These are phyloP conservation scores for Tetramorium parvispinum DNA, from an alignment of 1,140 invertebrate species.

Conservation along the genomic window DNA sequence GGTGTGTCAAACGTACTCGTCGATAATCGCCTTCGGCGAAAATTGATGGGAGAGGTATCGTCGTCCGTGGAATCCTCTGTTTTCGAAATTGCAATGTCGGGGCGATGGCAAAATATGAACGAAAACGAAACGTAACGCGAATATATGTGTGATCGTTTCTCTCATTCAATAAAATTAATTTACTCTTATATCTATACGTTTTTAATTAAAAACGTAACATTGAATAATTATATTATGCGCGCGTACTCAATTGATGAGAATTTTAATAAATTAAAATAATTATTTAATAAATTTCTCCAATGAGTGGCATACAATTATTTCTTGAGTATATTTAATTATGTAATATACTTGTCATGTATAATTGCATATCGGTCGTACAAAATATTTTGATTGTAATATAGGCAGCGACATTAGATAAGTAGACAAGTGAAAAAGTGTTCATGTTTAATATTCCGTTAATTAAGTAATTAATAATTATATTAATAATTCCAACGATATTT, in stretches of 20 bases:
- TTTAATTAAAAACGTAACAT: constrained; percentile 3
- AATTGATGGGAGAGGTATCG: constrained; percentile 34
- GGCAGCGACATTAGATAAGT: not conserved
- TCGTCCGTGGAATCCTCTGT: constrained; percentile 12
- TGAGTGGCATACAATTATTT: constrained; percentile 1
- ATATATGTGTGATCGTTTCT: not conserved
- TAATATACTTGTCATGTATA: not conserved
- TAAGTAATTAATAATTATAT: not conserved
- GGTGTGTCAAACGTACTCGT: constrained; percentile 58
- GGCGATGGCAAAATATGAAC: constrained; percentile 19
- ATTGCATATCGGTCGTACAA: not conserved
- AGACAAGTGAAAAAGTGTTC: not conserved
- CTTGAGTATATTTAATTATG: constrained; percentile 9
- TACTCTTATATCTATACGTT: not conserved
- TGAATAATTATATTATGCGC: not conserved
- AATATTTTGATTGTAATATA: constrained; percentile 6
- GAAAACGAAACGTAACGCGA: not conserved
- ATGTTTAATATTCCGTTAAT: not conserved
- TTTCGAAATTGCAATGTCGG: constrained; percentile 31
- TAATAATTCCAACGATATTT: not conserved
- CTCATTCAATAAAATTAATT: not conserved
- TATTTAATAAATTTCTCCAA: constrained; percentile 38
- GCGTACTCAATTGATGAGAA: not conserved
- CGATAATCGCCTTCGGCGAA: constrained; percentile 55
- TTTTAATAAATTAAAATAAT: constrained; percentile 29